Base-by-base conservation (phyloP, 2,797 vertebrate species). In the Pangasius sanitwongsei region DNA sequence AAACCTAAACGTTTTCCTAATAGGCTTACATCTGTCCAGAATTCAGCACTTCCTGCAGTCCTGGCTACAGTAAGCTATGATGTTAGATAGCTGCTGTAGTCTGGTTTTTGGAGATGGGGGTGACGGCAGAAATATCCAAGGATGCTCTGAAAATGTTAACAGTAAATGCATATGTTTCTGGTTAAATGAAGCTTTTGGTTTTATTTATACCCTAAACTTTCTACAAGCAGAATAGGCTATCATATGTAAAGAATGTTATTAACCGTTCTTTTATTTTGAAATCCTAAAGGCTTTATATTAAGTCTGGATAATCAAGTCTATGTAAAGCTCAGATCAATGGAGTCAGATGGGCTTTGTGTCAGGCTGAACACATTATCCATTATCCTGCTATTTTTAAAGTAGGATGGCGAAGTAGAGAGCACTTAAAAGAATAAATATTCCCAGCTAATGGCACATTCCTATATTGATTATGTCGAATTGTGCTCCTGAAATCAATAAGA, bases 391-490 rank as follows among this genome's bases (percentile, higher is more conserved):
- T 86, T 85, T 86, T 90, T 87, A 89, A 72, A 87, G 67, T n/a
- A 87, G 81, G 59, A 83, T 63, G 34, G 34, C 7, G 12, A 34
- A 65, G 55, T 82, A 82, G 80, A 34, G 55, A 61, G 85, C 87
- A 90, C 77, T 90, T 61, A 85, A 77, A 77, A 77, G 37, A 87
- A 89, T 90, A 88, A 85, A 70, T 85, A 80, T 86, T 87, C 55
- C 20, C 80, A 78, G 87, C 80, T 90, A 92, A 91, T 90, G 89
- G 80, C 37, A 89, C 67, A 88, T 90, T 86, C 44, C 85, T 89
- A 74, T 90, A 91, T 91, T 91, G 90, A 91, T 91, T 89, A 70
- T 78, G 61, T 75, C 80, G 37, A 57, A 86, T 87, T 75, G 85
- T 88, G 50, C 75, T 87, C 59, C 86, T 82, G n/a, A 87, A 89